Evolutionary conservation across 2,113 vertebrate species (phyloP).

Genomic region (Smithornis capensis): DNA sequence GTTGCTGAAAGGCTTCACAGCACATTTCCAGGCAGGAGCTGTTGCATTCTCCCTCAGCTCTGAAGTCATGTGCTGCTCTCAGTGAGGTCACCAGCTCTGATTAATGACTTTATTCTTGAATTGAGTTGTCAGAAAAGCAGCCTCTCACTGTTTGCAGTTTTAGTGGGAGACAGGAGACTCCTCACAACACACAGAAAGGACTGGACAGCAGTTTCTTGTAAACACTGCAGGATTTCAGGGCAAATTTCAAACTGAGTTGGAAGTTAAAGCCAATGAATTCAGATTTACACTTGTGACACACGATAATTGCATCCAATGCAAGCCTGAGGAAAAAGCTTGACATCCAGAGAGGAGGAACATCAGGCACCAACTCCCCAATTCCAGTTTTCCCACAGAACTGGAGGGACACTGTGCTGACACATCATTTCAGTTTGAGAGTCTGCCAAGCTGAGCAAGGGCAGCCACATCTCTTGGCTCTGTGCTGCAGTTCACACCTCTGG

Average conservation of each 20-base stretch:
- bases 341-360: neutral
- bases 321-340: neutral
- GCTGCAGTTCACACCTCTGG: neutral
- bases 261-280: neutral
- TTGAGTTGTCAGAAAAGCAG: neutral
- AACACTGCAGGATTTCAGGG: neutral
- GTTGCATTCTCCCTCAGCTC: neutral
- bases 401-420: neutral
- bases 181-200: neutral
- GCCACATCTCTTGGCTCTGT: neutral
- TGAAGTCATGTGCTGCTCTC: neutral
- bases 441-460: neutral
- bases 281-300: neutral
- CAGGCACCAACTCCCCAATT: neutral
- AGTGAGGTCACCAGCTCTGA: neutral
- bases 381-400: neutral
- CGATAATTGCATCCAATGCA: neutral
- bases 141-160: neutral
- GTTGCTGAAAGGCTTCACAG: neutral
- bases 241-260: neutral
- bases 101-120: neutral
- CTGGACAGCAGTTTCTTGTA: neutral
- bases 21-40: neutral
- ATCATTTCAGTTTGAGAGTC: neutral
- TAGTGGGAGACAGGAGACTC: neutral